Percentiles rank a stretch among this genome's conserved stretches.
Conservation (phyloP, 2,113 vertebrate genomes). For the Pagrus major region DNA sequence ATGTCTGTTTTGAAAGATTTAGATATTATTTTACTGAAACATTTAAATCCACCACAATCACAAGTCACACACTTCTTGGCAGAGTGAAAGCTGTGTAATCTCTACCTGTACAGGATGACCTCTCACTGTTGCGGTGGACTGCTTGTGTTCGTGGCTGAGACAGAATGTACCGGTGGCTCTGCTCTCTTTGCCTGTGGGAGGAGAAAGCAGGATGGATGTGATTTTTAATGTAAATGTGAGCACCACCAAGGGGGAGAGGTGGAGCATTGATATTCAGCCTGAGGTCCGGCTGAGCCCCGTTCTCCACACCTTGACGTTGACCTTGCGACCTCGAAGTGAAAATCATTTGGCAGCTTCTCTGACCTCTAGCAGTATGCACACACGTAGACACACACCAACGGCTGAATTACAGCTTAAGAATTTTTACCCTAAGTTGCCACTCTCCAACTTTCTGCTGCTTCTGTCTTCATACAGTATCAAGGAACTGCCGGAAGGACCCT, state of each 20-base stretch:
- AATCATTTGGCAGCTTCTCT: conserved; percentile 57
- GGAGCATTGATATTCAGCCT: conserved; percentile 66
- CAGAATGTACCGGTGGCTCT: background rate
- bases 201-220: conserved; percentile 33
- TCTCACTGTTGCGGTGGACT: conserved; percentile 13
- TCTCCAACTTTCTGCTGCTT: conserved; percentile 17
- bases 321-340: conserved; percentile 55
- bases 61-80: background rate
- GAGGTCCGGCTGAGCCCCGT: conserved; percentile 2
- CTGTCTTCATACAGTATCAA: conserved; percentile 19
- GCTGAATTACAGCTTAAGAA: conserved; percentile 45
- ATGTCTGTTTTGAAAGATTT: background rate
- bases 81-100: background rate
- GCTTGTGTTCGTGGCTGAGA: background rate
- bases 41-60: background rate
- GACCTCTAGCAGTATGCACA: conserved; percentile 34
- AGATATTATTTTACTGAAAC: background rate
- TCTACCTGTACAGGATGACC: conserved; percentile 22
- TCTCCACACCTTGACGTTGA: conserved; percentile 49
- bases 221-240: conserved; percentile 61
- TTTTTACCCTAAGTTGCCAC: conserved; percentile 6
- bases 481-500: background rate
- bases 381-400: background rate
- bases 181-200: conserved; percentile 29
- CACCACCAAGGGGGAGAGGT: conserved; percentile 35